These are phyloP conservation scores for Triops longicaudatus DNA, from an alignment of 1,140 invertebrate genomes.

Conservation along the genomic window DNA sequence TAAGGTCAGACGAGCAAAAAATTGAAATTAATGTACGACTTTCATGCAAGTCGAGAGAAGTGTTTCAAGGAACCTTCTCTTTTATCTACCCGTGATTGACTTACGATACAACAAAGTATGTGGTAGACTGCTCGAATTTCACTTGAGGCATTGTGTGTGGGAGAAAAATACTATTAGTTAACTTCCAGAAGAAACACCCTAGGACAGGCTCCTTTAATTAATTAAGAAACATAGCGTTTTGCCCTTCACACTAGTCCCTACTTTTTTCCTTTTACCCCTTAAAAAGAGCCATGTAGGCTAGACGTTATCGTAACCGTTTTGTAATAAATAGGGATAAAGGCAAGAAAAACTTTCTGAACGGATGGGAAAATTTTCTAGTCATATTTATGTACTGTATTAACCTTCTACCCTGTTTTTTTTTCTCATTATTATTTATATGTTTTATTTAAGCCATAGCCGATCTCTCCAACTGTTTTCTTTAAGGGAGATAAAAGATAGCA, in stretches of 20 bases:
- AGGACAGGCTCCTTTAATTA: too few species aligned
- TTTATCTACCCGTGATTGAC: neutral
- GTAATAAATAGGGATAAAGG: neutral
- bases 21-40: too few species aligned
- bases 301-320: neutral
- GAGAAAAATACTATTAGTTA: neutral
- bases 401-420: too few species aligned
- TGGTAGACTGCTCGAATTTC: neutral
- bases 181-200: neutral
- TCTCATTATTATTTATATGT: too few species aligned
- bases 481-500: neutral
- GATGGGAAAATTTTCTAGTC: neutral
- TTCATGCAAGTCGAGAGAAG: neutral
- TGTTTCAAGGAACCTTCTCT: neutral
- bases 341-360: neutral
- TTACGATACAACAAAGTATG: neutral
- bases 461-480: neutral
- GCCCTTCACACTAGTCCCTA: too few species aligned
- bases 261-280: too few species aligned
- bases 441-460: too few species aligned
- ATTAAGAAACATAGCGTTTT: too few species aligned
- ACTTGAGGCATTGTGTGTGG: neutral
- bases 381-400: neutral
- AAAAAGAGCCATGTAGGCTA: too few species aligned
- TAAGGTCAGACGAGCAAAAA: too few species aligned